These are phyloP conservation scores for Delichon dasypus DNA, from an alignment of 2,797 vertebrate genomes.

Conservation along the genomic window DNA sequence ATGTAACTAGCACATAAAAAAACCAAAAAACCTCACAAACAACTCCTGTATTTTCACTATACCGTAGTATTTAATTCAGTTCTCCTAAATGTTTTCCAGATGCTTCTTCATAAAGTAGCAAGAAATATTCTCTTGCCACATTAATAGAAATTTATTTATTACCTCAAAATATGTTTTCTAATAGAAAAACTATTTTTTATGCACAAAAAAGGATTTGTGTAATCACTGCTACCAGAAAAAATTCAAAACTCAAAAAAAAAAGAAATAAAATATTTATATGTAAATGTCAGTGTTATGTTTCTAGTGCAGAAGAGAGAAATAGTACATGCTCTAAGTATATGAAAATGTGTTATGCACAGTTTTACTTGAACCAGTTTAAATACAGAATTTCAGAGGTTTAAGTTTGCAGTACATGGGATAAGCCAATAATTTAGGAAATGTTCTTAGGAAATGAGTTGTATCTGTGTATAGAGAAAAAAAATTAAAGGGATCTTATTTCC, in stretches of 20 bases:
- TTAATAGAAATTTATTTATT: background rate
- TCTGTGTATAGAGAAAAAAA: background rate
- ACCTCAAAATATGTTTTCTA: background rate
- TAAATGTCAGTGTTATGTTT: background rate
- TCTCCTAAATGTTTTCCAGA: background rate
- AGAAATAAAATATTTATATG: background rate
- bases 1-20: background rate
- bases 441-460: background rate
- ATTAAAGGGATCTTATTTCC: background rate
- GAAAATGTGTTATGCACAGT: background rate
- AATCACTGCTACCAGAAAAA: background rate
- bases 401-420: background rate
- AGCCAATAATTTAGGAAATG: background rate
- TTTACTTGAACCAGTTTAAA: background rate
- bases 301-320: background rate
- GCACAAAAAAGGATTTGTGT: accelerated
- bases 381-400: background rate
- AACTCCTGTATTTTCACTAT: background rate
- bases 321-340: background rate
- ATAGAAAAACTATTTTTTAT: background rate
- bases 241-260: background rate
- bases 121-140: background rate
- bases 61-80: background rate
- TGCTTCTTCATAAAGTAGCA: background rate
- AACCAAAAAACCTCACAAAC: background rate